A percentile compares a stretch with the other conserved stretches of the same genome.
Evolutionary conservation across 2,888 invertebrate genomes (phyloP).

Genomic region (Eupelmus urozonus): DNA sequence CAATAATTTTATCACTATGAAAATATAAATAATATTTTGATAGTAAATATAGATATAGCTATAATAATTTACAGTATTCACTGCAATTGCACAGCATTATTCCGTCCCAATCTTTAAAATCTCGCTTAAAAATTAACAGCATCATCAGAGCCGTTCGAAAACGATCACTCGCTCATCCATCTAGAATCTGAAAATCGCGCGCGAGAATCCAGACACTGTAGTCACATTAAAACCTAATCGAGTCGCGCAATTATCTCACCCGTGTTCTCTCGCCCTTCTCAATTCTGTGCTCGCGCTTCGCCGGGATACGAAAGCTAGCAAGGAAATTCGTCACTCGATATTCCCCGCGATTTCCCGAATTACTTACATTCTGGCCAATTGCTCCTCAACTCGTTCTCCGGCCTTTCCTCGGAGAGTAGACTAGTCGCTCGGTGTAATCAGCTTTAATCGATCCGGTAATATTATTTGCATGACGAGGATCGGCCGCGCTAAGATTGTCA

Average conservation of each 20-base stretch:
- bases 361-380: slow-evolving; percentile 27
- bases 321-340: slow-evolving; percentile 34
- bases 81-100: too few species aligned
- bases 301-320: neutral
- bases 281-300: neutral
- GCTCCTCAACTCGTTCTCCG: neutral
- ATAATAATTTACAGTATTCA: too few species aligned
- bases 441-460: slow-evolving; percentile 45
- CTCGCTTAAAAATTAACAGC: too few species aligned
- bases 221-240: slow-evolving; percentile 42
- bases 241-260: slow-evolving; percentile 28
- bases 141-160: neutral
- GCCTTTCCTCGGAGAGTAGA: neutral
- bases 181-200: neutral
- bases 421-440: slow-evolving; percentile 16
- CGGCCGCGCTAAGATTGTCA: neutral
- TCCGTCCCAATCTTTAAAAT: too few species aligned
- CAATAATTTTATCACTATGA: neutral
- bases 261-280: neutral
- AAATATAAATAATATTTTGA: slow-evolving; percentile 9
- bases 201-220: neutral
- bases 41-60: neutral
- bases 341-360: slow-evolving; percentile 19
- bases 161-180: neutral
- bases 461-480: slow-evolving; percentile 37